A percentile compares a stretch with the other conserved stretches of the same genome.
These are phyloP conservation scores for Julus scandinavius DNA, from an alignment of 2,888 invertebrate genomes.

Conservation along the genomic window DNA sequence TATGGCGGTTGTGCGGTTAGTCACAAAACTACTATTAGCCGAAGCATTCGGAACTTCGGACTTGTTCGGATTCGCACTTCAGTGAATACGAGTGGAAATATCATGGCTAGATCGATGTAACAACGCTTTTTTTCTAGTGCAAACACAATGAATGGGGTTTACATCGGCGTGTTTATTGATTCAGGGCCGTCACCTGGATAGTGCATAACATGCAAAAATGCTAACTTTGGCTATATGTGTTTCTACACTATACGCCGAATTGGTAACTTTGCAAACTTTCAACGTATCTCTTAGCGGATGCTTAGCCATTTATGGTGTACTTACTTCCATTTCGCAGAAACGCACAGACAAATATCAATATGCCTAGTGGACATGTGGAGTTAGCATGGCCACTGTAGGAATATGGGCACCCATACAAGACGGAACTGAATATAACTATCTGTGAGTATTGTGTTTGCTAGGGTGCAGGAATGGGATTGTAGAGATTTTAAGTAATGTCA, in stretches of 20 bases:
- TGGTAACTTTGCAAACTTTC: constrained; percentile 28
- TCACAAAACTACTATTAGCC: neutral
- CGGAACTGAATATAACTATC: constrained; percentile 39
- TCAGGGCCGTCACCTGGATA: constrained; percentile 13
- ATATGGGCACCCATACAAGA: constrained; percentile 67
- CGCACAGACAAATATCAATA: neutral
- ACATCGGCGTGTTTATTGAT: constrained; percentile 2
- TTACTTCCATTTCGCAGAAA: neutral
- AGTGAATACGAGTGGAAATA: neutral
- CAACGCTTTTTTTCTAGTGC: neutral
- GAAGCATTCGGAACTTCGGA: neutral
- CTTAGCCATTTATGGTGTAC: neutral
- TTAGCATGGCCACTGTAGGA: constrained; percentile 63
- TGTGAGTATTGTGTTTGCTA: constrained; percentile 35
- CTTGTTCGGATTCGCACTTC: neutral
- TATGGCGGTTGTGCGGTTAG: neutral
- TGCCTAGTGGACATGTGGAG: neutral
- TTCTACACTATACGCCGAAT: neutral
- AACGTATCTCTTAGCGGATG: neutral
- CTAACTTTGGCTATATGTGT: neutral
- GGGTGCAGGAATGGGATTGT: neutral
- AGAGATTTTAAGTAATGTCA: too few species aligned
- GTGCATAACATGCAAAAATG: neutral
- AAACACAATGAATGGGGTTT: neutral
- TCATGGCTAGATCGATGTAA: neutral